Evolutionary conservation across 2,113 vertebrate species (phyloP).

Genomic region (Amphiprion percula): DNA sequence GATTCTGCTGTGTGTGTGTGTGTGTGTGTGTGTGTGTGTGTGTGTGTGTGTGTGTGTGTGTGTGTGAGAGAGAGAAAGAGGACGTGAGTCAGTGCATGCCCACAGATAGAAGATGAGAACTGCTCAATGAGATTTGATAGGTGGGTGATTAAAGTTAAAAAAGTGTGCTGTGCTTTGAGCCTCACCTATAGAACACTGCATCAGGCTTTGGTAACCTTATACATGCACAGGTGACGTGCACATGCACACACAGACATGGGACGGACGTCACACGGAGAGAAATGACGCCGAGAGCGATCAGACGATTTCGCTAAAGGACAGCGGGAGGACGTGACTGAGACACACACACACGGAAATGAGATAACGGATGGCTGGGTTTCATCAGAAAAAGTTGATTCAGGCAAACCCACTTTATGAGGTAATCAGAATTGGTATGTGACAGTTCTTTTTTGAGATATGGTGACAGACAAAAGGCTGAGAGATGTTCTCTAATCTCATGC

Average conservation of each 20-base stretch:
- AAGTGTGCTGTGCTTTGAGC: neutral
- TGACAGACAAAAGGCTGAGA: slow-evolving; percentile 1
- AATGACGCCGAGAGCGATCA: slow-evolving; percentile 3
- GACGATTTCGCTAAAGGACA: slow-evolving; percentile 17
- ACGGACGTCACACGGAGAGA: neutral
- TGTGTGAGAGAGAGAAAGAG: neutral
- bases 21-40: neutral
- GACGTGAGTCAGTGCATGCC: neutral
- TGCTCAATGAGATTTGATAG: slow-evolving; percentile 35
- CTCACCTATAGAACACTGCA: slow-evolving; percentile 2
- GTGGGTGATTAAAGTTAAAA: slow-evolving; percentile 38
- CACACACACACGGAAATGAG: neutral
- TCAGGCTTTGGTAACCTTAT: neutral
- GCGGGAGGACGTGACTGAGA: neutral
- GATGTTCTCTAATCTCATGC: neutral
- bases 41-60: slow-evolving; percentile 7
- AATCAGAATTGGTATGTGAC: slow-evolving; percentile 1
- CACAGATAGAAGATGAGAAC: slow-evolving; percentile 38
- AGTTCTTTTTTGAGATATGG: neutral
- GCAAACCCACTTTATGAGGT: neutral
- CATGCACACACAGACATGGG: neutral
- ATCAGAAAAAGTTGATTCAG: neutral
- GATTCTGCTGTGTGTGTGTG: slow-evolving; percentile 14
- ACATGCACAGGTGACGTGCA: neutral
- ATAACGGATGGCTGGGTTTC: neutral